Evolutionary conservation across 64 coral and sea anemone species (phyloP), one percentile per base, ranked within the genome.

Genomic region (Montipora sp.): DNA sequence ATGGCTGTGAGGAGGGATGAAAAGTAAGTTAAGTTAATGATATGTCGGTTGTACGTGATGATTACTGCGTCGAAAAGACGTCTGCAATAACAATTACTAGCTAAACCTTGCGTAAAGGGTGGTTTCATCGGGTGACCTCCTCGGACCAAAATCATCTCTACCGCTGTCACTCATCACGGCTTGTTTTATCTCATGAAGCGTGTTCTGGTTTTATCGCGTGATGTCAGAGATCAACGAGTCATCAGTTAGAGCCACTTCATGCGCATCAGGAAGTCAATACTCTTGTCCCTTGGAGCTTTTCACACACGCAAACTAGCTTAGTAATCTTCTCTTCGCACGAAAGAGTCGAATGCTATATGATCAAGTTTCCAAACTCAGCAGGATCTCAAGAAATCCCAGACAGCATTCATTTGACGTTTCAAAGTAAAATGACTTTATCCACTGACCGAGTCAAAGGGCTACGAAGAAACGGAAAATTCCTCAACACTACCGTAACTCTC

Each of bases 91-190:
- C 14, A 63, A 63, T 63, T 14, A 63, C 60, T 63, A 1, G 15
- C 13, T 15, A 3, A 15, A 10, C 51, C 10, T 55, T 55, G 51
- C 10, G 51, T 10, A 55, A 55, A 55, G 51, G 51, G 51, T 10
- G 51, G 51, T 55, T 21, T 73, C n/a, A 73, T 43, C 22, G 8
- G 8, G 74, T 36, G 72, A 46, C 44, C 74, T 47, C 13, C 24
- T 24, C 23, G 43, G 24, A 61, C 9, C 27, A 45, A 72, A 72
- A 71, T 47, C 18, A 71, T 20, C 71, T 85, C 50, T 49, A 44
- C 82, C 65, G 61, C 44, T 22, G 82, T 85, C 82, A 85, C 9
- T 71, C 14, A 85, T 3, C 63, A 11, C 82, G 71, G 65, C 82
- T 85, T 85, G 44, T 72, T 36, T 36, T 85, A 85, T 85, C 65